Percentiles rank a stretch among this genome's conserved stretches.
Conservation (phyloP, 2,888 invertebrate species). For the Abrostola triplasia region DNA sequence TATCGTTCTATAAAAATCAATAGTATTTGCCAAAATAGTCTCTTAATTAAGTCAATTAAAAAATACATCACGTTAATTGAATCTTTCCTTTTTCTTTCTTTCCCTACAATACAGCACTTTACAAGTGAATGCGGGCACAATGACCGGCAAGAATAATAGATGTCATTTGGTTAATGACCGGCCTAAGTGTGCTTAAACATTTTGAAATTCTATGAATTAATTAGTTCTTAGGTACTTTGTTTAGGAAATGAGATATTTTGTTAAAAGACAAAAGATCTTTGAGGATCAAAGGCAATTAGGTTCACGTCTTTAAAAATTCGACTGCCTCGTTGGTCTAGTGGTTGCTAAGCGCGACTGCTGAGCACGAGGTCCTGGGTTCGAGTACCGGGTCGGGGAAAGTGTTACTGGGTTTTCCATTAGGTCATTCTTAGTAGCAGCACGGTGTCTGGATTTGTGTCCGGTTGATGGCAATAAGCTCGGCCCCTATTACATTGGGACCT, state of each 20-base stretch:
- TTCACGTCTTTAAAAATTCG: too few species aligned
- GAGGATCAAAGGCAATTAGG: not conserved
- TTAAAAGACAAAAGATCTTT: slow-evolving; percentile 1
- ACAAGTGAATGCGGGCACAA: slow-evolving; percentile 18
- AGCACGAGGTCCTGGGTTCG: too few species aligned
- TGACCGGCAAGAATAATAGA: slow-evolving; percentile 27
- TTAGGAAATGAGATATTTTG: slow-evolving; percentile 5
- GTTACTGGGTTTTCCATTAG: too few species aligned
- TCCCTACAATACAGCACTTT: slow-evolving; percentile 11
- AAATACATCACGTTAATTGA: slow-evolving; percentile 11
- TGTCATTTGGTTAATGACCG: slow-evolving; percentile 22
- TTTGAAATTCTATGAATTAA: slow-evolving; percentile 32
- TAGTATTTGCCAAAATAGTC: not conserved
- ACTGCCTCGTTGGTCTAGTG: too few species aligned
- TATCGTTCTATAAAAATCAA: not conserved
- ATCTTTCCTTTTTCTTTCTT: slow-evolving; percentile 10
- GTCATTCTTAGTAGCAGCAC: too few species aligned
- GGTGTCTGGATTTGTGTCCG: too few species aligned
- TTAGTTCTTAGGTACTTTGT: slow-evolving; percentile 13
- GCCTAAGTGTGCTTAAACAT: slow-evolving; percentile 22
- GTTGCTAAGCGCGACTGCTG: too few species aligned
- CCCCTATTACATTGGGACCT: too few species aligned
- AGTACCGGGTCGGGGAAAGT: too few species aligned
- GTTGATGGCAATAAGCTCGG: too few species aligned
- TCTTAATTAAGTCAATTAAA: too few species aligned